Conservation (phyloP, 2,113 vertebrate species). For the Microtus montanus region DNA sequence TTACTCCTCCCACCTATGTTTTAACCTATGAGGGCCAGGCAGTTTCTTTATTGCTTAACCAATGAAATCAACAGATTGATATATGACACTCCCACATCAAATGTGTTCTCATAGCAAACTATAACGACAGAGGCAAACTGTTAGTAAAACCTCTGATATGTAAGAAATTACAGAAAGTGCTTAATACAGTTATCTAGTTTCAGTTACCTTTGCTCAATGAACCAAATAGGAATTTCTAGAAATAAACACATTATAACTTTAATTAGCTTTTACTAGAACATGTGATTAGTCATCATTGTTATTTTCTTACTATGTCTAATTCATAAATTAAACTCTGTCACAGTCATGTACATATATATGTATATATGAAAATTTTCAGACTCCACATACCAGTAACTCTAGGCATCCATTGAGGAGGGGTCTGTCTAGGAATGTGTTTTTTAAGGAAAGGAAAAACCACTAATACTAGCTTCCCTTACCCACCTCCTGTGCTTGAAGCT, state of each 20-base stretch:
- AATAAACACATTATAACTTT: not conserved
- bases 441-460: not conserved
- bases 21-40: too few relatives aligned
- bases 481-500: not conserved
- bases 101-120: too few relatives aligned
- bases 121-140: not conserved
- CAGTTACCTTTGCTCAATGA: not conserved
- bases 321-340: constrained; percentile 10
- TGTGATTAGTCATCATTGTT: not conserved
- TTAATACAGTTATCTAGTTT: not conserved
- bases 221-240: not conserved
- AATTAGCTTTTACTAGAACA: not conserved
- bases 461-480: not conserved
- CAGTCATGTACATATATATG: not conserved
- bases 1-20: too few relatives aligned
- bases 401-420: not conserved
- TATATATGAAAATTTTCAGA: not conserved
- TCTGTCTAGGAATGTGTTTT: not conserved
- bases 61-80: too few relatives aligned
- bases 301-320: not conserved
- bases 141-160: not conserved
- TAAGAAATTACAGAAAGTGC: not conserved
- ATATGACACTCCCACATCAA: too few relatives aligned
- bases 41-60: too few relatives aligned
- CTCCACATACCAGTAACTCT: not conserved